These are phyloP conservation scores for Drosophila peninsularis DNA, from an alignment of 2,888 invertebrate genomes.

Conservation along the genomic window DNA sequence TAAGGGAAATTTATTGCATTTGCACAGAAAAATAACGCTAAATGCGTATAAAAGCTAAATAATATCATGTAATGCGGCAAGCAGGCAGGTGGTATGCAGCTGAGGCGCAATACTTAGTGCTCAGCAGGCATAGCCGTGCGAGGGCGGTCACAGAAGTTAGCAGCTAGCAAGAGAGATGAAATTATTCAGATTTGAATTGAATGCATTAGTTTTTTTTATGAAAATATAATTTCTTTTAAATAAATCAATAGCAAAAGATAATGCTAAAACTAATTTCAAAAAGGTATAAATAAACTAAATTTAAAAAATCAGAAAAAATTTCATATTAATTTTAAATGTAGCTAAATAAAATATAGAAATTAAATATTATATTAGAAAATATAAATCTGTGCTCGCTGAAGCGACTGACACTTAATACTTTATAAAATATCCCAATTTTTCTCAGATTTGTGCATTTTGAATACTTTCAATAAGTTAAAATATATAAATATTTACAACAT, in stretches of 20 bases:
- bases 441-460: not conserved
- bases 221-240: no score
- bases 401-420: no score
- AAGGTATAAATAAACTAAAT: no score
- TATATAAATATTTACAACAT: not conserved
- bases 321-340: not conserved
- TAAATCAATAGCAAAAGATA: no score
- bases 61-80: conserved; percentile 46
- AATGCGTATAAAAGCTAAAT: conserved; percentile 67
- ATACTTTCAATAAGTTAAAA: not conserved
- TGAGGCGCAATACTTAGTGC: conserved; percentile 17
- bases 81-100: not conserved
- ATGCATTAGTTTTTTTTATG: no score
- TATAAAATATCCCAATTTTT: not conserved
- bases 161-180: not conserved
- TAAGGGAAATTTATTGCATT: conserved; percentile 73
- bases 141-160: conserved; percentile 11
- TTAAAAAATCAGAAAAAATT: no score
- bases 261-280: no score
- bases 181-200: no score
- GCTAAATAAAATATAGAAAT: not conserved
- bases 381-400: no score
- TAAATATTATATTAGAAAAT: not conserved
- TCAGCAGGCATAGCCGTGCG: conserved; percentile 15
- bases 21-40: conserved; percentile 55